Evolutionary conservation across 2,113 vertebrate genomes (phyloP), one percentile per base, ranked within the genome.

Genomic region (Agelaius phoeniceus): DNA sequence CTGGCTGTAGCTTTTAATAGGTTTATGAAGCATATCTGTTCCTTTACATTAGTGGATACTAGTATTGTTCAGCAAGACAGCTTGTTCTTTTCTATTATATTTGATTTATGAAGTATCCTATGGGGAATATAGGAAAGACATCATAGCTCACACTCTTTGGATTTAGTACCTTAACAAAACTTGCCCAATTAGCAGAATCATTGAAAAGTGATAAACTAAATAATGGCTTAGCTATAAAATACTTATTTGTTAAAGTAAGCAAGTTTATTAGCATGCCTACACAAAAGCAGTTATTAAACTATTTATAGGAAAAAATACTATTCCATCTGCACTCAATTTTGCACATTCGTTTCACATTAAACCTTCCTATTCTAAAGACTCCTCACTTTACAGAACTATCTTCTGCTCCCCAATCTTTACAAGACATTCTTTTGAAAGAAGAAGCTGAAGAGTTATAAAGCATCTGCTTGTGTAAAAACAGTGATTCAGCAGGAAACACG

Each of bases 401-500:
- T 41, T 94, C 61, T 92, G 69, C 73, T 76, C 46, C 81, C 69
- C 46, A 82, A 27, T 66, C 58, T 85, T 90, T 66, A 85, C 41
- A 90, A 90, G 44, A 52, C 30, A 83, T 27, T 87, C 17, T 86
- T 88, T 55, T 57, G 55, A 89, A 82, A 81, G 48, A 74, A 90
- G 91, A 93, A 94, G 35, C 49, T 65, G 48, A 87, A 89, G 66
- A 82, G 66, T 75, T 94, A 91, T 68, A 96, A 95, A 92, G 90
- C 90, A 94, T 87, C 79, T 93, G 59, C 88, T 80, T 96, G 82
- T 86, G 44, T 49, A 93, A 90, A 91, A 95, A 89, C 82, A 86
- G 79, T 88, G 85, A 96, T 96, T 95, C 88, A 96, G 92, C 90
- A 96, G 80, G 85, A 96, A 94, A 81, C 79, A 68, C 10, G 72